Evolutionary conservation across 2,888 invertebrate species (phyloP), one percentile per base, ranked within the genome.

Genomic region (Cactoblastis cactorum): DNA sequence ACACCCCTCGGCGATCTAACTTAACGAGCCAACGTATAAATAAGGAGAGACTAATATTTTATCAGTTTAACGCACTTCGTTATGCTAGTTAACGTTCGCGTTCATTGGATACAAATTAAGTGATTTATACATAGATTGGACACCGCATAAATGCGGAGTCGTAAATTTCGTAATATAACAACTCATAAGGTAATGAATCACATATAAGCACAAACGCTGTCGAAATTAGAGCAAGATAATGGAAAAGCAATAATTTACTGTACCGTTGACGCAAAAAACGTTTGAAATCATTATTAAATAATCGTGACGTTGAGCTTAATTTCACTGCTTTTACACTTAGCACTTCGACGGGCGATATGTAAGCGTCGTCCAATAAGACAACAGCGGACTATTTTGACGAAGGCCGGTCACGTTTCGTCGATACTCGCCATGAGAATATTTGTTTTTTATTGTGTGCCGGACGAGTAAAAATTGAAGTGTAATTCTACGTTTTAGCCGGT

Each of bases 371-470:
- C 84, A 80, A 76, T 79, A 82, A 88, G 83, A 87, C 85, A 82
- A 83, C 84, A 73, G 80, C 77, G 79, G 81, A 79, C 86, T 85
- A 86, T 88, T 89, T 88, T 86, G 88, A 89, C 84, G 88, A 84
- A 83, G 85, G 81, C 84, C 82, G 83, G 89, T 89, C 89, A 89
- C 89, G 89, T 89, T 89, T 82, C 73, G 79, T 86, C 88, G 88
- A 88, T 88, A 84, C 83, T 74, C 77, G 67, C 84, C 87, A 88
- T 88, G 89, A 87, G 89, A 88, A 87, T 89, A 88, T 89, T 89
- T 88, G 88, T 88, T 89, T 89, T 88, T 88, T 88, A 81, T 84
- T 83, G 81, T 80, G 74, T 74, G 86, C 79, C 76, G 77, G 83
- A 71, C 78, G 81, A 82, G 80, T 84, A 82, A 88, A 89, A 87